Conservation (phyloP, 2,797 vertebrate genomes). For the Enteromius viviparus region DNA sequence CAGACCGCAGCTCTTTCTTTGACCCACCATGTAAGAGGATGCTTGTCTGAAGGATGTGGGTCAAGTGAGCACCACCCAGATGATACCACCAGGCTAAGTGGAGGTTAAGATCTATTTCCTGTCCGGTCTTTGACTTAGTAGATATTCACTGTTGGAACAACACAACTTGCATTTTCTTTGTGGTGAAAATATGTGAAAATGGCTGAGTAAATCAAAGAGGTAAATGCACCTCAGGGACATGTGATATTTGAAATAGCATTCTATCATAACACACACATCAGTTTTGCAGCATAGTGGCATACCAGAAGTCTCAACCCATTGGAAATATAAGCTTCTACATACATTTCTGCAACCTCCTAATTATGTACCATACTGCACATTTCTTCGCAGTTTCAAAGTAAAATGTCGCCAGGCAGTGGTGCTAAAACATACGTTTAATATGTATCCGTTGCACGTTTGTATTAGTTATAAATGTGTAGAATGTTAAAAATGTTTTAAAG, state of each 20-base stretch:
- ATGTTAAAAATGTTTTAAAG: too few species aligned
- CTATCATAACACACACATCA: background rate
- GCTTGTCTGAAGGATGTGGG: constrained; percentile 70
- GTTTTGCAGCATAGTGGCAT: background rate
- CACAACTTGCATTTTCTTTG: constrained; percentile 61
- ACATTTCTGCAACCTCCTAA: too few species aligned
- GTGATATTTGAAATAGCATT: background rate
- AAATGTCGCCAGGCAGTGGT: too few species aligned
- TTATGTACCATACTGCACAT: too few species aligned
- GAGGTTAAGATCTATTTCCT: constrained; percentile 62
- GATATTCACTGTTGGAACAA: background rate
- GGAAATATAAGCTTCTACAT: too few species aligned
- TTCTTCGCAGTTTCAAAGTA: too few species aligned
- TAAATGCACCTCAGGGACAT: background rate
- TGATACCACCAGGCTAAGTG: constrained; percentile 70
- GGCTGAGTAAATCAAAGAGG: background rate
- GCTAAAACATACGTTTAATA: too few species aligned
- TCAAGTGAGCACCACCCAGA: constrained; percentile 67
- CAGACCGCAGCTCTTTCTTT: constrained; percentile 26
- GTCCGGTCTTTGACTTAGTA: constrained; percentile 20
- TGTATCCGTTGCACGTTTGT: too few species aligned
- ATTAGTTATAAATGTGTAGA: too few species aligned
- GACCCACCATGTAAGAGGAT: constrained; percentile 62
- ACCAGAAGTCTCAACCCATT: background rate
- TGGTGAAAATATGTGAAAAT: constrained; percentile 56